Conservation (phyloP, 2,113 vertebrate genomes). For the Urocynchramus pylzowi region DNA sequence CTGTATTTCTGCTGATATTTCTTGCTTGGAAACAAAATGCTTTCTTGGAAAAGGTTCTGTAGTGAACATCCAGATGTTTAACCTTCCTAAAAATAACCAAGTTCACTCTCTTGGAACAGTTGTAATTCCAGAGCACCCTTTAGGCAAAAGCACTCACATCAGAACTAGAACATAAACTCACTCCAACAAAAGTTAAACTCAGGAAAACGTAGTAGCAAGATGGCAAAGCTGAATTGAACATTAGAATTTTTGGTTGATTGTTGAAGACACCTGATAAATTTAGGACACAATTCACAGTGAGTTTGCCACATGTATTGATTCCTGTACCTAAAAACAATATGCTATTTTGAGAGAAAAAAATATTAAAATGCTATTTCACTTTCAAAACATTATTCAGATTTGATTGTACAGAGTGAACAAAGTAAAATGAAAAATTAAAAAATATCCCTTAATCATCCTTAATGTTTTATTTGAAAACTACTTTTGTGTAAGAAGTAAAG, state of each 20-base stretch:
- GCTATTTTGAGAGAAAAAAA: not conserved
- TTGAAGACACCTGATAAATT: not conserved
- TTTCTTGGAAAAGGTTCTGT: not conserved
- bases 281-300: not conserved
- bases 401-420: not conserved
- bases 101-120: not conserved
- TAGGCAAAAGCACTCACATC: not conserved
- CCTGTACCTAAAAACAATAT: not conserved
- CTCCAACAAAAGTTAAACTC: not conserved
- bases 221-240: not conserved
- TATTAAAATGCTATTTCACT: not conserved
- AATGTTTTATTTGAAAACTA: not conserved
- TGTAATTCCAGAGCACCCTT: not conserved
- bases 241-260: not conserved
- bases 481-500: not conserved
- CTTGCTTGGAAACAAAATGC: slow-evolving; percentile 5
- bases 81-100: slow-evolving; percentile 5
- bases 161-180: not conserved
- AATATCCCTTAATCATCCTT: not conserved
- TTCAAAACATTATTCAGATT: not conserved
- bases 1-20: not conserved
- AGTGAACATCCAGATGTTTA: slow-evolving; percentile 1
- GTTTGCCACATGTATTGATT: not conserved
- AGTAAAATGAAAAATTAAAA: not conserved
- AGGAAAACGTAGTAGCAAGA: not conserved